These are phyloP conservation scores for Okapia johnstoni DNA, from an alignment of 2,113 vertebrate species.

Conservation along the genomic window DNA sequence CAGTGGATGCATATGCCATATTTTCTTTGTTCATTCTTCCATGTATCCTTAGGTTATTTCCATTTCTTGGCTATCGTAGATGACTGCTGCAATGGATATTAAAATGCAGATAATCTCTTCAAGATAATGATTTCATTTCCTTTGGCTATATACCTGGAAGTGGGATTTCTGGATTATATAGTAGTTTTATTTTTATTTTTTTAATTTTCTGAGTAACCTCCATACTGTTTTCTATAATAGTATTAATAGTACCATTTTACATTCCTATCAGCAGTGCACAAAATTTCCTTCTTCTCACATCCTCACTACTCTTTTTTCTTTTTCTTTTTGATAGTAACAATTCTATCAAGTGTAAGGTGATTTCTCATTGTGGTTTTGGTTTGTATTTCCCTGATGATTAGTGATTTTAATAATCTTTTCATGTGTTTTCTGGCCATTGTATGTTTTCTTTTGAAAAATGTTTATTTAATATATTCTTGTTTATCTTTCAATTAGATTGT, in stretches of 20 bases:
- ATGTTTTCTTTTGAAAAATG: not conserved
- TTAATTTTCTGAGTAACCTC: not conserved
- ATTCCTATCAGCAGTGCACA: not conserved
- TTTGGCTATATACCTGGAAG: not conserved
- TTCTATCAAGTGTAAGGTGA: not conserved
- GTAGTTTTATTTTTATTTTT: not conserved
- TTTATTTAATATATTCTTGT: not conserved
- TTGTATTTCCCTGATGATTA: not conserved
- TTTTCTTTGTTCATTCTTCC: not conserved
- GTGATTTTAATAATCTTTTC: not conserved
- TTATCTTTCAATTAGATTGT: not conserved
- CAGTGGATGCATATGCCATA: not conserved
- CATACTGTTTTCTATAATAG: not conserved
- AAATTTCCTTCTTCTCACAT: not conserved
- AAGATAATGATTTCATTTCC: not conserved
- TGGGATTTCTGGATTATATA: not conserved
- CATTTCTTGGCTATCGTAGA: not conserved
- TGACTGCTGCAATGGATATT: not conserved
- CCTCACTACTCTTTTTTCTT: not conserved
- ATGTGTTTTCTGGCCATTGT: not conserved
- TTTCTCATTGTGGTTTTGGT: not conserved
- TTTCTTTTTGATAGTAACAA: not conserved
- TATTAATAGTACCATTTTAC: not conserved
- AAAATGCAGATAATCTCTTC: not conserved
- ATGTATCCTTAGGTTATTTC: not conserved